Base-by-base conservation (phyloP, 2,113 vertebrate genomes). In the Beaufortia kweichowensis region DNA sequence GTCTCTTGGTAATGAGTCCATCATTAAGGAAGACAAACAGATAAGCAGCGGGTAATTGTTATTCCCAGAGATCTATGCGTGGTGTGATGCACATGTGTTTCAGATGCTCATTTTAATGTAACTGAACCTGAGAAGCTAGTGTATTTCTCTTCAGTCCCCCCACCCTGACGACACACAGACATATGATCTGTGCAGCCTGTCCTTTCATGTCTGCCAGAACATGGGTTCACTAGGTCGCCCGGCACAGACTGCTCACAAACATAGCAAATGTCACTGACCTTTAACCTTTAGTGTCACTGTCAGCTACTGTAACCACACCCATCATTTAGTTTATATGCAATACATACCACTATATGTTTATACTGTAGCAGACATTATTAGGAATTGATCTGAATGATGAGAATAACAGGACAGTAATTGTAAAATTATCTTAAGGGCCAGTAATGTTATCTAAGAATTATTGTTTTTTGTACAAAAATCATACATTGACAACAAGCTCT, bases 181-280 rank as follows among this genome's bases (percentile, higher is more conserved):
- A 92, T 85, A 85, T 83, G 90, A 92, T 90, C 87, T 85, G 83
- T 81, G 79, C 79, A 65, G 57, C 41, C 81, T 72, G 78, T 83
- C 90, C 89, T 90, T 91, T 91, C 87, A 68, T 84, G 75, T 88
- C 82, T 87, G 85, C 87, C 86, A 89, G 75, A 80, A 68, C 80
- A 81, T 74, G 82, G 84, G 88, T 89, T 90, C 88, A 88, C 10
- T 23, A 56, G 29, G 26, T 33, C 56, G 9, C 19, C 2, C 9
- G 29, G 31, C 6, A 56, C 26, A 39, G 70, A 79, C 0, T n/a
- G 7, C 39, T 76, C 76, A 70, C 14, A 79, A 65, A 69, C 85
- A 79, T 9, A 2, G 74, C 85, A 88, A 11, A 11, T 39, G 26
- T 78, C 81, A 48, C 53, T 29, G 41, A 10, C 21, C 29, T 63